Percentiles rank a stretch among this genome's conserved stretches.
These are phyloP conservation scores for Drosophila gaucha DNA, from an alignment of 2,888 invertebrate species.

Conservation along the genomic window DNA sequence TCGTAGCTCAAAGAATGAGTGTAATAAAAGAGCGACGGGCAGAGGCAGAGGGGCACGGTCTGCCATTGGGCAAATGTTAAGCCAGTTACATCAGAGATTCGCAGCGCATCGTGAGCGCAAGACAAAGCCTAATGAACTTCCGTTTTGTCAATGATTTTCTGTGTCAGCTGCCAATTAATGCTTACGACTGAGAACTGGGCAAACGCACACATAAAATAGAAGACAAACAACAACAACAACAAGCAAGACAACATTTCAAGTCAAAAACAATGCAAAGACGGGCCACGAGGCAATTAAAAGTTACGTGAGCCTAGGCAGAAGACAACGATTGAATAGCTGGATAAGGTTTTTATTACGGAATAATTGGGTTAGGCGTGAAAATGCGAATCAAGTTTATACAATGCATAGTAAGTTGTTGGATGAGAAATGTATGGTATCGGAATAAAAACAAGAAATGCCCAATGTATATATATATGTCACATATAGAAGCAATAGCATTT, in stretches of 20 bases:
- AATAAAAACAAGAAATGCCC: no score
- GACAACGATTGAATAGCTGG: slow-evolving; percentile 25
- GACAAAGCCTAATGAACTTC: slow-evolving; percentile 72
- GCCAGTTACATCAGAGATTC: slow-evolving; percentile 34
- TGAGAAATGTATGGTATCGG: background rate
- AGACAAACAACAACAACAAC: no score
- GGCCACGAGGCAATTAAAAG: slow-evolving; percentile 37
- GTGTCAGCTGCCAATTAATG: slow-evolving; percentile 61
- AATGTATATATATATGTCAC: no score
- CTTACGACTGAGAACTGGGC: slow-evolving; percentile 39
- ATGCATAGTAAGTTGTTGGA: background rate
- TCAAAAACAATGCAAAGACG: slow-evolving; percentile 26
- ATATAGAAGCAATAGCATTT: no score
- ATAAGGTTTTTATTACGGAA: slow-evolving; percentile 11
- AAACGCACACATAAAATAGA: background rate
- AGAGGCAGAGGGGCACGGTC: slow-evolving; percentile 3
- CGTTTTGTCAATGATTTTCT: slow-evolving; percentile 64
- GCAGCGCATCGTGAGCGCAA: slow-evolving; percentile 32
- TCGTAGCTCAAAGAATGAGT: slow-evolving; percentile 7
- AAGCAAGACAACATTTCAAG: background rate
- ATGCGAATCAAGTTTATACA: background rate
- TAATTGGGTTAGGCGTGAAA: slow-evolving; percentile 10
- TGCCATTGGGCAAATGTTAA: slow-evolving; percentile 26
- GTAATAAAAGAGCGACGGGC: slow-evolving; percentile 1
- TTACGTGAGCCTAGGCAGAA: slow-evolving; percentile 39